A percentile compares a stretch with the other conserved stretches of the same genome.
Conservation (phyloP, 1,140 invertebrate genomes). For the Drosophila bocqueti region DNA sequence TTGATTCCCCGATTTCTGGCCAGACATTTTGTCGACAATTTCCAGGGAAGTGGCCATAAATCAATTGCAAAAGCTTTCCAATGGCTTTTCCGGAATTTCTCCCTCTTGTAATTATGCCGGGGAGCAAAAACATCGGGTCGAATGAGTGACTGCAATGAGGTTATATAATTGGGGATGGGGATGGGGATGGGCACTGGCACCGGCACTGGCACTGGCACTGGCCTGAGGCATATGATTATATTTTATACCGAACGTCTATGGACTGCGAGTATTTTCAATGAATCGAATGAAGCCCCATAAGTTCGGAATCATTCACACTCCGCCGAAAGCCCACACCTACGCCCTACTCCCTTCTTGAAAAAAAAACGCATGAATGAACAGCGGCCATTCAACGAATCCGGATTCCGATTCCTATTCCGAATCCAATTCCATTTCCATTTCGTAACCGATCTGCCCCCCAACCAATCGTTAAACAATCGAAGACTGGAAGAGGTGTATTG, state of each 20-base stretch:
- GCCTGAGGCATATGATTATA: constrained; percentile 15
- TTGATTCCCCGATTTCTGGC: constrained; percentile 33
- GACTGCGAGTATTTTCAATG: constrained; percentile 54
- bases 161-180: constrained; percentile 27
- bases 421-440: constrained; percentile 46
- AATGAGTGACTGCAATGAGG: constrained; percentile 38
- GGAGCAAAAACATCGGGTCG: constrained; percentile 33
- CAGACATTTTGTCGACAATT: constrained; percentile 84
- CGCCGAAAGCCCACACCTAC: constrained; percentile 19
- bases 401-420: constrained; percentile 15
- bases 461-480: constrained; percentile 43
- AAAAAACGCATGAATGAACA: constrained; percentile 65
- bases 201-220: not conserved
- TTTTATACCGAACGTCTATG: constrained; percentile 30
- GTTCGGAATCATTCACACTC: constrained; percentile 45
- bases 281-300: constrained; percentile 43
- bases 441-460: constrained; percentile 40
- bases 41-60: constrained; percentile 81
- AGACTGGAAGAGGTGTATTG: constrained; percentile 54
- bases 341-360: constrained; percentile 4
- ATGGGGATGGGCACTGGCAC: no score
- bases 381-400: constrained; percentile 61
- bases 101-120: constrained; percentile 54
- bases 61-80: constrained; percentile 69
- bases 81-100: constrained; percentile 65